phyloP scores from a whole-genome alignment of 2,113 vertebrate species.

The Bos javanicus region DNA sequence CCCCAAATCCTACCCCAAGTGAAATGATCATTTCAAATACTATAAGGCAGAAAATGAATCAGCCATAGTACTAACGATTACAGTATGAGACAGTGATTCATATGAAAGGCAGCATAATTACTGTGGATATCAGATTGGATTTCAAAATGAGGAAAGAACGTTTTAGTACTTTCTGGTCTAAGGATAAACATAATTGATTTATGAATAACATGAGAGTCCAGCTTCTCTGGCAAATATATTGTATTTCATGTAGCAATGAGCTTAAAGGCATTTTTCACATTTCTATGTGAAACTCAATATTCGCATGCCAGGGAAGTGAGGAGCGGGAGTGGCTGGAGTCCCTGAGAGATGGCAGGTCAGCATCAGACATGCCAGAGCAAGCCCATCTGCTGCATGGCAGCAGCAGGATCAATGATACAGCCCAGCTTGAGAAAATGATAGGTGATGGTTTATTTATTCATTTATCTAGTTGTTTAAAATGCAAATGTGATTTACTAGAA shows the following conservation, averaged over 20 bases:
- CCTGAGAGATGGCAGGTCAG: background rate
- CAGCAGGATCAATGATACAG: conserved; percentile 13
- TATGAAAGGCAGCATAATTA: conserved; percentile 70
- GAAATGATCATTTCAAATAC: conserved; percentile 68
- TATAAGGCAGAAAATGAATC: conserved; percentile 49
- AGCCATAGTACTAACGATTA: conserved; percentile 58
- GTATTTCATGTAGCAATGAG: conserved; percentile 76
- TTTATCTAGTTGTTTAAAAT: background rate
- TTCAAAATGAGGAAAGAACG: conserved; percentile 73
- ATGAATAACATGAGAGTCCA: conserved; percentile 74
- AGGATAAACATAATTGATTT: conserved; percentile 80
- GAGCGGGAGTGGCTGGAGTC: background rate
- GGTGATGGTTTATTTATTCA: conserved; percentile 17
- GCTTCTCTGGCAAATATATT: conserved; percentile 76
- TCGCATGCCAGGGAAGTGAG: conserved; percentile 41
- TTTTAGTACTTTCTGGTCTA: conserved; percentile 73
- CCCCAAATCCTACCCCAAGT: conserved; percentile 52
- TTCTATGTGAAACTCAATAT: conserved; percentile 71
- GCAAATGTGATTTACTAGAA: conserved; percentile 13
- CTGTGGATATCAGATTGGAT: conserved; percentile 74
- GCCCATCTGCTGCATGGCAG: conserved; percentile 44
- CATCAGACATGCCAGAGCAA: background rate
- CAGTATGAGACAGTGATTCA: conserved; percentile 58
- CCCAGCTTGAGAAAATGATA: conserved; percentile 44
- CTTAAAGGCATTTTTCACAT: conserved; percentile 73